phyloP scores from a whole-genome alignment of 2,113 vertebrate species.

The Camelus bactrianus region DNA sequence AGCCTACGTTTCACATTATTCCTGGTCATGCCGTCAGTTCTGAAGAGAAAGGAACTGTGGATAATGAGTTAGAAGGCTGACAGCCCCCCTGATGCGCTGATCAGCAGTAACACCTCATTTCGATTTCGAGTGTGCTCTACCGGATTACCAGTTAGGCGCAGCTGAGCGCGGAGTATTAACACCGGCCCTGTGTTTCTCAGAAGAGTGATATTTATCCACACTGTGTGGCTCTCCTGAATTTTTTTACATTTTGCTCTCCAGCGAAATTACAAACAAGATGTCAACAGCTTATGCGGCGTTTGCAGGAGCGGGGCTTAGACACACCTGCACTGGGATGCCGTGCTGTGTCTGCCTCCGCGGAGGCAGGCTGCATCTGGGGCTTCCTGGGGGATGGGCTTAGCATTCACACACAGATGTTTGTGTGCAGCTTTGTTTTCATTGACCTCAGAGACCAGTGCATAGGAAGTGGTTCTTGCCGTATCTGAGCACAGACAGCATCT shows the following conservation, averaged over 20 bases:
- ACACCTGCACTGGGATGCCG: slow-evolving; percentile 48
- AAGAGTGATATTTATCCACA: slow-evolving; percentile 86
- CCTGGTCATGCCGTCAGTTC: slow-evolving; percentile 90
- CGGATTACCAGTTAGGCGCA: slow-evolving; percentile 94
- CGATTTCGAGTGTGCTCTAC: slow-evolving; percentile 93
- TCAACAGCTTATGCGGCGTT: slow-evolving; percentile 82
- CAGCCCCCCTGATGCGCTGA: slow-evolving; percentile 86
- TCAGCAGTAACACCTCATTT: slow-evolving; percentile 94
- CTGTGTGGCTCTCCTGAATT: slow-evolving; percentile 84
- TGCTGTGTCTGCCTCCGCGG: slow-evolving; percentile 47
- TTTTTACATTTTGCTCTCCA: slow-evolving; percentile 83
- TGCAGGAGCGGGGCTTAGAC: slow-evolving; percentile 57
- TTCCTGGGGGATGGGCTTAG: slow-evolving; percentile 46
- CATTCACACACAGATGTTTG: slow-evolving; percentile 37
- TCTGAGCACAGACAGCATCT: slow-evolving; percentile 21
- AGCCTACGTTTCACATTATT: slow-evolving; percentile 90
- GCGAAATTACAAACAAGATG: slow-evolving; percentile 82
- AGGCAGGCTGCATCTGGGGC: not conserved
- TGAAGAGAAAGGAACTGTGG: slow-evolving; percentile 90
- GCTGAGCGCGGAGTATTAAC: slow-evolving; percentile 88
- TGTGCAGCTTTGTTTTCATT: slow-evolving; percentile 63
- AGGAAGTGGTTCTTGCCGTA: not conserved
- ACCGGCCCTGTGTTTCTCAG: slow-evolving; percentile 84
- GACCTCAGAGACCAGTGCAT: slow-evolving; percentile 30
- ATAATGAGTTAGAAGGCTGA: slow-evolving; percentile 92